These are phyloP conservation scores for Pipistrellus kuhlii DNA, from an alignment of 2,797 vertebrate species.

Conservation along the genomic window DNA sequence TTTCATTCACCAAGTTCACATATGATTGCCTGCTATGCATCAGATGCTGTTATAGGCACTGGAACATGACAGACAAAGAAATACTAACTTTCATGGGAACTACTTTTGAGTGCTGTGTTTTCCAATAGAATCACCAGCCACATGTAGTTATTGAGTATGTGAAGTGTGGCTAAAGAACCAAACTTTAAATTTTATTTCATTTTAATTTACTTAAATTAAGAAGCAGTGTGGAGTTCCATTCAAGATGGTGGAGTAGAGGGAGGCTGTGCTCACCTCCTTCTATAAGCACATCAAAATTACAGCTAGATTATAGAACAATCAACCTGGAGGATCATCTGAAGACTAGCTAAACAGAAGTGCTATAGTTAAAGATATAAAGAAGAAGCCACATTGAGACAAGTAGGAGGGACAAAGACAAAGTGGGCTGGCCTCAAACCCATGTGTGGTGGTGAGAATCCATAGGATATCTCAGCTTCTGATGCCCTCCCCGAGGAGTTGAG, in stretches of 20 bases:
- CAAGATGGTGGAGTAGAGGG: neutral
- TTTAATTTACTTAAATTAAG: neutral
- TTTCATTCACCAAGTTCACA: neutral
- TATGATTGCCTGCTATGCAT: neutral
- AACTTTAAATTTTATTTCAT: neutral
- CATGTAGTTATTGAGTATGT: neutral
- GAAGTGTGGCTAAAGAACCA: neutral
- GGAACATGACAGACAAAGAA: neutral
- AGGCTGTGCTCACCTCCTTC: neutral
- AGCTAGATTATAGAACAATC: neutral
- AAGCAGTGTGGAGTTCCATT: neutral
- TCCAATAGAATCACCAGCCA: neutral
- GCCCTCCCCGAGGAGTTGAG: neutral
- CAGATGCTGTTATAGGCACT: neutral
- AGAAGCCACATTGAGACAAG: neutral
- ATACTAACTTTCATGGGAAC: neutral
- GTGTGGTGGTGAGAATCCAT: neutral
- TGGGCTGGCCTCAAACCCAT: neutral
- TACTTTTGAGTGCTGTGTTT: neutral
- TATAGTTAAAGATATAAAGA: neutral
- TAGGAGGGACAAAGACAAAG: neutral
- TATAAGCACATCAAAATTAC: neutral
- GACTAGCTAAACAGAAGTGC: neutral
- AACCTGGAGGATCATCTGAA: neutral
- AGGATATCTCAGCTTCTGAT: neutral